A percentile compares a stretch with the other conserved stretches of the same genome.
phyloP scores from a whole-genome alignment of 2,797 vertebrate species.

The Nyctibius grandis region DNA sequence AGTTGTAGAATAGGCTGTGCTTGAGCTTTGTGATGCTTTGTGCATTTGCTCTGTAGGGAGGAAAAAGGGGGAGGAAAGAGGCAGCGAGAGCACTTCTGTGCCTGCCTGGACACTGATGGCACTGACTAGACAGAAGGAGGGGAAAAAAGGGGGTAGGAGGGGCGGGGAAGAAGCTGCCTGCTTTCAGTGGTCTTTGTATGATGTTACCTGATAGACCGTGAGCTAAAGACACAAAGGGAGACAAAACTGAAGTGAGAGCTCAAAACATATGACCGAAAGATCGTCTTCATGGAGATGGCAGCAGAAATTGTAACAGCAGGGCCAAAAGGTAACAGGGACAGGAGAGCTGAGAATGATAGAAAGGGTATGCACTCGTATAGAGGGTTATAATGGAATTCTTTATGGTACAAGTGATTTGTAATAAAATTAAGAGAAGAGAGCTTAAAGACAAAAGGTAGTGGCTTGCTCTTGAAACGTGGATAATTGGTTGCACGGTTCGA shows the following conservation, averaged over 20 bases:
- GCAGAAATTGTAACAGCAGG: background rate
- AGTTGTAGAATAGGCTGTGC: background rate
- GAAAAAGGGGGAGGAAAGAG: background rate
- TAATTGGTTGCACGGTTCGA: background rate
- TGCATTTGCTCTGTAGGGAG: background rate
- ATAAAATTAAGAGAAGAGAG: background rate
- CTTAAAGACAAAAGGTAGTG: background rate
- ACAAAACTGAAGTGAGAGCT: background rate
- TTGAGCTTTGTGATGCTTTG: background rate
- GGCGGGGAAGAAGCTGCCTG: background rate
- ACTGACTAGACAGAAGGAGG: background rate
- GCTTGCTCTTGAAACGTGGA: background rate
- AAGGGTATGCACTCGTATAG: background rate
- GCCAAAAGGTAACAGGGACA: background rate
- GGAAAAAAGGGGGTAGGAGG: background rate
- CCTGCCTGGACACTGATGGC: background rate
- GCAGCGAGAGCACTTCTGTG: background rate
- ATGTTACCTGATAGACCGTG: background rate
- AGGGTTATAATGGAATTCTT: background rate
- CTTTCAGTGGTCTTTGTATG: background rate
- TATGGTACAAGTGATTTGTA: background rate
- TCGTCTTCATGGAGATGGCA: background rate
- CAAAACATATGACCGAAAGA: rapidly evolving
- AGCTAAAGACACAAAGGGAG: background rate
- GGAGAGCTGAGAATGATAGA: background rate